Evolutionary conservation across 1,140 invertebrate species (phyloP).

Genomic region (Procambarus virginalis): DNA sequence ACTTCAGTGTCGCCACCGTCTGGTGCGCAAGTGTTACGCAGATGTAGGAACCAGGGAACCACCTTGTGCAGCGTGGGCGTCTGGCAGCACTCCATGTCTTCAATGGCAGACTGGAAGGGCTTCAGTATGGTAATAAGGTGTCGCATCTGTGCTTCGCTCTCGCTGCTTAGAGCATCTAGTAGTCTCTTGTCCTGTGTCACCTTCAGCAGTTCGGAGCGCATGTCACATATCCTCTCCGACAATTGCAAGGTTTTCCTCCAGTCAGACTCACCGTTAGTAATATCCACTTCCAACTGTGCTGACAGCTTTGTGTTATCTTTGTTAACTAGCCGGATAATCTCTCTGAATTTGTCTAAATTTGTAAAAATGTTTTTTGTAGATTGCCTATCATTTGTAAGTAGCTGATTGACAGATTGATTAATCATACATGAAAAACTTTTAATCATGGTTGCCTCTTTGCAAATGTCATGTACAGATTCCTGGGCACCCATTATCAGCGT

Average conservation of each 20-base stretch:
- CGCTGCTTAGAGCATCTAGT: background rate
- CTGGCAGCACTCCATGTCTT: background rate
- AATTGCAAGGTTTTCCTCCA: background rate
- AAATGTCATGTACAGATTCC: background rate
- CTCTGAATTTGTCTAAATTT: background rate
- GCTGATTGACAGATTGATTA: background rate
- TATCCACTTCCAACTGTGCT: background rate
- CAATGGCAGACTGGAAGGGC: background rate
- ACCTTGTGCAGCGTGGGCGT: slow-evolving; percentile 33
- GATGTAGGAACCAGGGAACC: slow-evolving; percentile 25
- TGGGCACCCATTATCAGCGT: background rate
- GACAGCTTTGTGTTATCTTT: background rate
- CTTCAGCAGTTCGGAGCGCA: background rate
- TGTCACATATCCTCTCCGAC: background rate
- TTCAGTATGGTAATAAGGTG: background rate
- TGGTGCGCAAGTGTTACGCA: background rate
- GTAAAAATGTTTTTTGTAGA: background rate
- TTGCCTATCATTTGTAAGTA: background rate
- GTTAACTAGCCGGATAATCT: background rate
- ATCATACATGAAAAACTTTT: background rate
- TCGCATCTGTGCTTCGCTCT: background rate
- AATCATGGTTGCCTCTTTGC: background rate
- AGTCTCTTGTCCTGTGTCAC: background rate
- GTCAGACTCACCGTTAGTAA: background rate
- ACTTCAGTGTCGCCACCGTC: background rate